Conservation (phyloP, 2,113 vertebrate species). For the Triplophysa siluroides region DNA sequence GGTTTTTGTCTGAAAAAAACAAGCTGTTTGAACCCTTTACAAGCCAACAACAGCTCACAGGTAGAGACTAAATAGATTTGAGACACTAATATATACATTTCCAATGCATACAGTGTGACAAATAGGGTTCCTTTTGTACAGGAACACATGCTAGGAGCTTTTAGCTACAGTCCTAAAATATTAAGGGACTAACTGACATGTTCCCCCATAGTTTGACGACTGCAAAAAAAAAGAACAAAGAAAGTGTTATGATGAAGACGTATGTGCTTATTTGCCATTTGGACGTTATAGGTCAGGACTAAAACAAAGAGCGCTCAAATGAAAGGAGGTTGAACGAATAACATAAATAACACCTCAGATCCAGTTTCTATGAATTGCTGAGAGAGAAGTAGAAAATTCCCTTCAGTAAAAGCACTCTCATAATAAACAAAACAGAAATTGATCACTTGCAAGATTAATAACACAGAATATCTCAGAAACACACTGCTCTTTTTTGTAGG, state of each 20-base stretch:
- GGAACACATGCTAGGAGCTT: slow-evolving; percentile 46
- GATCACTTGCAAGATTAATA: slow-evolving; percentile 62
- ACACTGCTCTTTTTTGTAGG: slow-evolving; percentile 72
- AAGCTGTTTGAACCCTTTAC: slow-evolving; percentile 48
- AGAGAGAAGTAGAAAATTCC: slow-evolving; percentile 37
- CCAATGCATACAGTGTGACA: slow-evolving; percentile 39
- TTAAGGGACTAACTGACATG: slow-evolving; percentile 45
- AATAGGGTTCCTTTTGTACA: slow-evolving; percentile 51
- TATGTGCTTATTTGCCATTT: slow-evolving; percentile 51
- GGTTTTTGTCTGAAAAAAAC: slow-evolving; percentile 60
- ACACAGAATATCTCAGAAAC: slow-evolving; percentile 46
- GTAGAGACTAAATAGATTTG: slow-evolving; percentile 38
- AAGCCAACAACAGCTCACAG: neutral
- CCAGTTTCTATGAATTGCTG: slow-evolving; percentile 58
- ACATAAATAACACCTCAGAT: slow-evolving; percentile 47
- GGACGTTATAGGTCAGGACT: slow-evolving; percentile 29
- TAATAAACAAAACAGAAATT: slow-evolving; percentile 53
- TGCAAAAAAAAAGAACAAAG: slow-evolving; percentile 21
- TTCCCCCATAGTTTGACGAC: slow-evolving; percentile 40
- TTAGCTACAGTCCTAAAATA: slow-evolving; percentile 32
- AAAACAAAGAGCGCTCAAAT: slow-evolving; percentile 36
- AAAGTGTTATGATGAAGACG: slow-evolving; percentile 6
- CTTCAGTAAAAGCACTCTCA: slow-evolving; percentile 62
- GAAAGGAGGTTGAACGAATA: neutral
- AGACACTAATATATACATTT: slow-evolving; percentile 66